Conservation (phyloP, 2,113 vertebrate species). For the Atlantisia rogersi region DNA sequence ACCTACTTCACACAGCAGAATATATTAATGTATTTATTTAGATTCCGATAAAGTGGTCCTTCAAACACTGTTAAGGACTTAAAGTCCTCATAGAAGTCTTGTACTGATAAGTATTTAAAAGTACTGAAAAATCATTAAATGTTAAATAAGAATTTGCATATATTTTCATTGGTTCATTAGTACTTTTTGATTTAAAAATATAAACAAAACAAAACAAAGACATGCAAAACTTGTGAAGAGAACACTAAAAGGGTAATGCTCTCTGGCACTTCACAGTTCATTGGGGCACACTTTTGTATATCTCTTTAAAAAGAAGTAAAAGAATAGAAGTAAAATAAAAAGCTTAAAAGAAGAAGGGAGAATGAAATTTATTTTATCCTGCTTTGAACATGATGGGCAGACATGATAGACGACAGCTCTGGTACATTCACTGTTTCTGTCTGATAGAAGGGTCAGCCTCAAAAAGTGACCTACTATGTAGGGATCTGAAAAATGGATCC, state of each 20-base stretch:
- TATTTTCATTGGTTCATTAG: slow-evolving; percentile 21
- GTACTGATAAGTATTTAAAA: slow-evolving; percentile 67
- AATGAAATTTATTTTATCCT: not conserved
- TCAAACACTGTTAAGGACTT: slow-evolving; percentile 70
- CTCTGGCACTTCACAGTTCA: not conserved
- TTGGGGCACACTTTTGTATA: not conserved
- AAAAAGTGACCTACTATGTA: not conserved
- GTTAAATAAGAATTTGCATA: not conserved
- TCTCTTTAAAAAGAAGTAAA: not conserved
- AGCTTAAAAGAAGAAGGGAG: not conserved
- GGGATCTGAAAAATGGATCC: slow-evolving; percentile 14
- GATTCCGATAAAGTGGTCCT: slow-evolving; percentile 72
- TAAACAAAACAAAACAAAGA: not conserved
- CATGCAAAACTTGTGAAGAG: not conserved
- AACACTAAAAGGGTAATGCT: not conserved
- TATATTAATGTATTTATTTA: slow-evolving; percentile 75
- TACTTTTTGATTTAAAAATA: not conserved
- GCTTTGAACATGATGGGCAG: not conserved
- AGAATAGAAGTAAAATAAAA: not conserved
- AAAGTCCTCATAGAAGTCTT: slow-evolving; percentile 66
- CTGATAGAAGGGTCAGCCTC: not conserved
- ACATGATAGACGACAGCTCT: not conserved
- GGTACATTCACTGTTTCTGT: not conserved
- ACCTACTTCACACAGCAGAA: slow-evolving; percentile 72
- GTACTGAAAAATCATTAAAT: slow-evolving; percentile 60